Conservation (phyloP, 2,797 vertebrate species). For the Ispidina picta region DNA sequence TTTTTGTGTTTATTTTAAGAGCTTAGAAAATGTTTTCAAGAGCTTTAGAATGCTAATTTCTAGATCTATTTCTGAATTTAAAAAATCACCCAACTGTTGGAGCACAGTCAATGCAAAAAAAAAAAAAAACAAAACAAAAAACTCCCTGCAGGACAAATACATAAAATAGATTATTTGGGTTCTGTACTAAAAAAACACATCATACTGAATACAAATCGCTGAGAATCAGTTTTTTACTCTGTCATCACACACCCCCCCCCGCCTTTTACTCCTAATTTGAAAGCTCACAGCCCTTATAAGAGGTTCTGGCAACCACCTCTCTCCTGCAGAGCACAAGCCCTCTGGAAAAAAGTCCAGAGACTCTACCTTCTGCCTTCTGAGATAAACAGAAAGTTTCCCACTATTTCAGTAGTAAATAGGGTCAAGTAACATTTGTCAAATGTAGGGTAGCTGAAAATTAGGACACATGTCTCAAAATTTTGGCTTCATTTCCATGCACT, state of each 20-base stretch:
- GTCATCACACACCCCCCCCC: no score
- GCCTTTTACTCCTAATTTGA: background rate
- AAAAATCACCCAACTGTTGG: background rate
- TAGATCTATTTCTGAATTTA: slow-evolving; percentile 29
- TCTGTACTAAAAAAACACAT: background rate
- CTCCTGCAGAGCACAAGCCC: background rate
- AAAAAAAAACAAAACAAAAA: no score
- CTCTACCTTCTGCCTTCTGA: background rate
- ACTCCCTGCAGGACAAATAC: background rate
- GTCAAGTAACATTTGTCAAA: slow-evolving; percentile 29
- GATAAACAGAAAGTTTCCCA: background rate
- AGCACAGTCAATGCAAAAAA: background rate
- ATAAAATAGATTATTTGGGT: background rate
- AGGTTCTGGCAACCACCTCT: background rate
- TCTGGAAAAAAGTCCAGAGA: background rate
- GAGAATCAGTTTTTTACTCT: background rate
- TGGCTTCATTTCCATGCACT: background rate
- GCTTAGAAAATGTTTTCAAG: background rate
- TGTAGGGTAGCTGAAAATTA: background rate
- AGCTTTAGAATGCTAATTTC: slow-evolving; percentile 35
- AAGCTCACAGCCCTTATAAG: background rate
- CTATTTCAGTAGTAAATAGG: background rate
- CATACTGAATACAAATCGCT: background rate
- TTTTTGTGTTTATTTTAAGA: slow-evolving; percentile 26
- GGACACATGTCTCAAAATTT: slow-evolving; percentile 24